Evolutionary conservation across 2,113 vertebrate species (phyloP).

Genomic region (Rhinolophus sinicus): DNA sequence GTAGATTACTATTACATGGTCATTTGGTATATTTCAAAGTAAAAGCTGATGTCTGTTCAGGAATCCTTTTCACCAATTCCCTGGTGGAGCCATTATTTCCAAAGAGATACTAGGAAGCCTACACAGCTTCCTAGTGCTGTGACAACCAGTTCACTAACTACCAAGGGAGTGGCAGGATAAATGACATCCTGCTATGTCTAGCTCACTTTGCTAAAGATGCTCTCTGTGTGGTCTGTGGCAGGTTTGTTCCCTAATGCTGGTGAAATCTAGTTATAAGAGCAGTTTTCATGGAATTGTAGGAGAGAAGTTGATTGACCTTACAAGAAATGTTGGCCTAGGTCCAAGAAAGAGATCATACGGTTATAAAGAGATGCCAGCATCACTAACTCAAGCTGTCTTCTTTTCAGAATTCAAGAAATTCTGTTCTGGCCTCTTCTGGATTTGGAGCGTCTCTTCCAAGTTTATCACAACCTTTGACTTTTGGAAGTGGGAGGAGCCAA

Average conservation of each 20-base stretch:
- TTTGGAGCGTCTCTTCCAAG: conserved; percentile 87
- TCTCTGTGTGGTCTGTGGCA: conserved; percentile 35
- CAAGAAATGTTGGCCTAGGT: conserved; percentile 14
- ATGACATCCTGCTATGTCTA: not conserved
- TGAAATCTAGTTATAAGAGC: conserved; percentile 30
- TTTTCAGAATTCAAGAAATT: conserved; percentile 91
- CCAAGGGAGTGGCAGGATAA: not conserved
- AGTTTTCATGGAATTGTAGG: not conserved
- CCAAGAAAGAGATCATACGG: not conserved
- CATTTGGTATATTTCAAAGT: conserved; percentile 38
- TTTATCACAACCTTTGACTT: conserved; percentile 87
- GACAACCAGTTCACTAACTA: not conserved
- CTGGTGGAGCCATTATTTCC: not conserved
- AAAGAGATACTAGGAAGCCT: not conserved
- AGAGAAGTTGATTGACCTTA: conserved; percentile 25
- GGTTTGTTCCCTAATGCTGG: conserved; percentile 28
- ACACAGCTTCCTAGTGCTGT: not conserved
- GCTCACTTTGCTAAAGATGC: conserved; percentile 47
- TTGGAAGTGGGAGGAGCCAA: conserved; percentile 91
- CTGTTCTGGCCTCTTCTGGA: conserved; percentile 83
- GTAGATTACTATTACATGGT: conserved; percentile 15
- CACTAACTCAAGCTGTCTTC: conserved; percentile 70
- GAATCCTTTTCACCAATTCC: not conserved
- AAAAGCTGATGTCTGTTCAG: not conserved
- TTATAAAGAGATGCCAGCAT: not conserved